These are phyloP conservation scores for Acanthurus tractus DNA, from an alignment of 2,797 vertebrate species.

Conservation along the genomic window DNA sequence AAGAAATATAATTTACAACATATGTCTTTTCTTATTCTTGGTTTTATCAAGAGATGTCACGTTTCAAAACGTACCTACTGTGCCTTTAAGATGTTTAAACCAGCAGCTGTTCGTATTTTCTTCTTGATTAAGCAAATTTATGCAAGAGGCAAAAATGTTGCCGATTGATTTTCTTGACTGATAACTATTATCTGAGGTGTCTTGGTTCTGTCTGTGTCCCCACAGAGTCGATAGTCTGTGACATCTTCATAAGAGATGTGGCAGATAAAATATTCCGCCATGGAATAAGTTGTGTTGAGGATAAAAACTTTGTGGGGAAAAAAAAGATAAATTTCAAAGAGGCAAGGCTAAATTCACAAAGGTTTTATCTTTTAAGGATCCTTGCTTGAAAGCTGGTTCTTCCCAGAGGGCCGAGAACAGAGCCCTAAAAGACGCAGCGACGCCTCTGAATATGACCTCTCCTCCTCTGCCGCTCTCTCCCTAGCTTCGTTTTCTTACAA, in stretches of 20 bases:
- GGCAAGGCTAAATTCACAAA: conserved; percentile 25
- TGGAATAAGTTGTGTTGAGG: neutral
- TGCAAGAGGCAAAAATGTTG: neutral
- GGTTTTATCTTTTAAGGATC: conserved; percentile 49
- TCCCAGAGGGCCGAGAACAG: conserved; percentile 47
- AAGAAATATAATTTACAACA: too few species aligned
- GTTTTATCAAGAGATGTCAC: too few species aligned
- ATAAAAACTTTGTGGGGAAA: conserved; percentile 25
- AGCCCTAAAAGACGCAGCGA: conserved; percentile 35
- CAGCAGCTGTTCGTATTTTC: neutral
- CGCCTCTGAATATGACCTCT: conserved; percentile 55
- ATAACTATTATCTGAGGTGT: neutral
- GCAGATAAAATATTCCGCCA: conserved; percentile 6
- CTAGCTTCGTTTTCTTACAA: conserved; percentile 48
- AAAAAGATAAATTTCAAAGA: conserved; percentile 38
- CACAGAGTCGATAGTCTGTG: neutral
- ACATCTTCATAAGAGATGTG: conserved; percentile 11
- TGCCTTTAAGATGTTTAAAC: neutral
- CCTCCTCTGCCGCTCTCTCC: conserved; percentile 23
- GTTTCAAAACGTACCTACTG: too few species aligned
- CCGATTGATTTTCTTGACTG: neutral
- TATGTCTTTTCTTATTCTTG: too few species aligned
- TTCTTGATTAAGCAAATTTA: neutral
- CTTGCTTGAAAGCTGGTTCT: conserved; percentile 30
- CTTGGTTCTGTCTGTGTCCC: neutral